Conservation (phyloP, 1,140 invertebrate species). For the Drosophila novamexicana region DNA sequence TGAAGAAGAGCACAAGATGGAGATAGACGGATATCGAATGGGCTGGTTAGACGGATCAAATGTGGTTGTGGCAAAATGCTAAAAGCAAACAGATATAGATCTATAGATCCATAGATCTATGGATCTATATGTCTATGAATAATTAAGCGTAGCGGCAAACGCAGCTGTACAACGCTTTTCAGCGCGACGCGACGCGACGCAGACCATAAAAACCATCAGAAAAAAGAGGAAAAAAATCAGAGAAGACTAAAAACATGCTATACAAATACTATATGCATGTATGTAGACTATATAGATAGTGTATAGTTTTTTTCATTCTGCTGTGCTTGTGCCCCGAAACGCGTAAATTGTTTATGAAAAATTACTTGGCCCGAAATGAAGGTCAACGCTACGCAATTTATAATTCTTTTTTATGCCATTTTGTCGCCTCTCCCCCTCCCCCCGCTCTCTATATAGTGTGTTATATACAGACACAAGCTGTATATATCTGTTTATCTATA, state of each 20-base stretch:
- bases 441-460: too few species aligned
- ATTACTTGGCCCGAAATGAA: conserved; percentile 80
- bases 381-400: conserved; percentile 81
- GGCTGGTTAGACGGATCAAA: conserved; percentile 4
- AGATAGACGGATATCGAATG: conserved; percentile 22
- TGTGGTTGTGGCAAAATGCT: conserved; percentile 19
- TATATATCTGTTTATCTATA: conserved; percentile 7
- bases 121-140: conserved; percentile 67
- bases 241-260: background rate
- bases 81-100: conserved; percentile 1
- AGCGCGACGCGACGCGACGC: conserved; percentile 19
- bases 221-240: background rate
- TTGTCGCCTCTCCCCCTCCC: conserved; percentile 1
- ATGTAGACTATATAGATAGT: background rate
- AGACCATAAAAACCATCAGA: conserved; percentile 31
- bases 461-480: background rate
- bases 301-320: conserved; percentile 5
- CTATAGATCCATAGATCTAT: conserved; percentile 38
- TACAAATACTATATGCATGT: conserved; percentile 7
- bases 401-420: conserved; percentile 76
- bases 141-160: conserved; percentile 68
- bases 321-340: conserved; percentile 42
- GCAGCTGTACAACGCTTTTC: conserved; percentile 63
- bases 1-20: too few species aligned
- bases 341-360: conserved; percentile 82